These are phyloP conservation scores for Gorsachius goisagi DNA, from an alignment of 2,113 vertebrate species.

Conservation along the genomic window DNA sequence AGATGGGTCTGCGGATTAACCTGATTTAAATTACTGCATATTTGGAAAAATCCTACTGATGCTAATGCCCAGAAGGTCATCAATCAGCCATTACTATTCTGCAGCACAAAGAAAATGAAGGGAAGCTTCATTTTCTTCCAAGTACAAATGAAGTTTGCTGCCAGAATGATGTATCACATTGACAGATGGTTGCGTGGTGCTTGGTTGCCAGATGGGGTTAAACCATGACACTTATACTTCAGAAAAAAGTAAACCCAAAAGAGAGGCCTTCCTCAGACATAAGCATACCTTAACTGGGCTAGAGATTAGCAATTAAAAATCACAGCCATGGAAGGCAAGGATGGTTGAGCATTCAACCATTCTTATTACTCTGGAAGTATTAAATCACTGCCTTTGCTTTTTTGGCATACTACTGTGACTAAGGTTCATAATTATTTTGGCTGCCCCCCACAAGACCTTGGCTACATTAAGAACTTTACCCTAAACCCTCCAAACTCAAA, in stretches of 20 bases:
- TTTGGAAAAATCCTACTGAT: neutral
- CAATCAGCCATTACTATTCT: neutral
- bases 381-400: conserved; percentile 19
- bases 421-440: neutral
- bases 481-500: neutral
- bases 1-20: neutral
- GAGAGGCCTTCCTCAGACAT: neutral
- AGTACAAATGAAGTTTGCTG: neutral
- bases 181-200: neutral
- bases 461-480: neutral
- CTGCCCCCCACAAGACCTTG: neutral
- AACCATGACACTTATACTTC: neutral
- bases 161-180: neutral
- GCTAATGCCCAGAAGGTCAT: neutral
- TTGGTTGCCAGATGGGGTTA: too few relatives aligned
- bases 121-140: neutral
- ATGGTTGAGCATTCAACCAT: neutral
- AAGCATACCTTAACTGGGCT: neutral
- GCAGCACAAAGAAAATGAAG: neutral
- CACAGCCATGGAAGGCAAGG: neutral
- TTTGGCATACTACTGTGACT: neutral
- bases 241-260: neutral
- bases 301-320: neutral
- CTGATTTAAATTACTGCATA: neutral
- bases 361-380: neutral